Base-by-base conservation (phyloP, 2,888 invertebrate species). In the Drosophila gaucha region DNA sequence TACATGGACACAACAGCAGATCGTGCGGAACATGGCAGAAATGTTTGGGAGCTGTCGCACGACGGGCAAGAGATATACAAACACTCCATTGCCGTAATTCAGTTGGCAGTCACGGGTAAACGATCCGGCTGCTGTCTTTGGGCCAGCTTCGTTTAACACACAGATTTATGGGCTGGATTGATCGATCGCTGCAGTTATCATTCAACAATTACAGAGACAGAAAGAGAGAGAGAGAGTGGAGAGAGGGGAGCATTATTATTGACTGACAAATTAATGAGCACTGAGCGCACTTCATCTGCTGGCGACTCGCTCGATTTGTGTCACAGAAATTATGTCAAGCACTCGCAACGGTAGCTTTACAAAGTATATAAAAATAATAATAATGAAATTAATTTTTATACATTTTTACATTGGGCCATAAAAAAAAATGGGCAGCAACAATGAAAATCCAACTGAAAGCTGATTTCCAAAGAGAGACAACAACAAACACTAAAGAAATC, bases 191-290 rank as follows among this genome's bases (percentile, higher is more conserved):
- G 82, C 71, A 78, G 72, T 76, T 80, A 80, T 84, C 83, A 87
- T 83, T 84, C 87, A 80, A 78, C 89, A 90, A 89, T 89, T 89
- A 89, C 80, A 24, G 22, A 10, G 39, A 14, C 44, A 39, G 47
- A 67, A 47, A 54, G 63, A 39, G 33, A 35, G 26, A 9, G 24
- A 35, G 47, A 63, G 52, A 44, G 63, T 49, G 20, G 46, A 30
- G 31, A 3, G 18, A 18, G 31, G 10, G 9, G 1, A n/a, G 56
- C 60, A 47, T 77, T 77, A 78, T 78, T 74, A 86, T 83, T 83
- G 83, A 83, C 78, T 83, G 83, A 83, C 84, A 80, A 86, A 83
- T 85, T 83, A 85, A 85, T 69, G 83, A 79, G 74, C 64, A 39
- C 55, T 46, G 20, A 18, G 38, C 47, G 44, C 56, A 70, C 70